Percentiles rank a stretch among this genome's conserved stretches.
phyloP scores from a whole-genome alignment of 2,888 invertebrate species.

The Cheilosia soror region DNA sequence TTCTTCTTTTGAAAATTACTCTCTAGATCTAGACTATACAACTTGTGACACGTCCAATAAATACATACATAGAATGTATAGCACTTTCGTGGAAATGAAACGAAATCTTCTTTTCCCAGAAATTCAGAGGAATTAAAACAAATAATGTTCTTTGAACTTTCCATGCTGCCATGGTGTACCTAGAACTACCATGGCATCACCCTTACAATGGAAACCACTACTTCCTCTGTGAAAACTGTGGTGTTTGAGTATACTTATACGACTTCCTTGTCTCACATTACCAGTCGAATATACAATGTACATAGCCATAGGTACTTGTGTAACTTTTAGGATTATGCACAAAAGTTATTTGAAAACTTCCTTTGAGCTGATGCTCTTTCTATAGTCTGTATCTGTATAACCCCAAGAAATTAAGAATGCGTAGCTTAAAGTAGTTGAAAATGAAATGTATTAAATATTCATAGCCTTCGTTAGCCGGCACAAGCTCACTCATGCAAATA shows the following conservation, averaged over 20 bases:
- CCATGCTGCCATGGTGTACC: background rate
- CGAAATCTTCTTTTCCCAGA: background rate
- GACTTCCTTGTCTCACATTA: background rate
- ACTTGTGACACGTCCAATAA: too few species aligned
- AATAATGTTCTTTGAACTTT: background rate
- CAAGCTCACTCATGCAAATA: conserved; percentile 20
- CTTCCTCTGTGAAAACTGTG: background rate
- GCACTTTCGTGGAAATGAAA: too few species aligned
- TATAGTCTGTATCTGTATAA: background rate
- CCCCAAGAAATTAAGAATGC: background rate
- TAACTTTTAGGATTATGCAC: background rate
- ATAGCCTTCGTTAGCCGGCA: background rate
- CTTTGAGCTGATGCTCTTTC: background rate
- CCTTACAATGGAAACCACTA: background rate
- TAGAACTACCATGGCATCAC: background rate
- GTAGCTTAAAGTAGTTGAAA: background rate
- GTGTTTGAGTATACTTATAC: background rate
- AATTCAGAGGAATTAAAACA: background rate
- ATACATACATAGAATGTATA: too few species aligned
- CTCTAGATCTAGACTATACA: too few species aligned
- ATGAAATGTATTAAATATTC: conserved; percentile 30
- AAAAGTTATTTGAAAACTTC: background rate
- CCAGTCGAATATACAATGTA: background rate
- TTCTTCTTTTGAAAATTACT: too few species aligned
- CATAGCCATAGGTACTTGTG: background rate